phyloP scores from a whole-genome alignment of 2,113 vertebrate species.

The Isurus oxyrinchus region DNA sequence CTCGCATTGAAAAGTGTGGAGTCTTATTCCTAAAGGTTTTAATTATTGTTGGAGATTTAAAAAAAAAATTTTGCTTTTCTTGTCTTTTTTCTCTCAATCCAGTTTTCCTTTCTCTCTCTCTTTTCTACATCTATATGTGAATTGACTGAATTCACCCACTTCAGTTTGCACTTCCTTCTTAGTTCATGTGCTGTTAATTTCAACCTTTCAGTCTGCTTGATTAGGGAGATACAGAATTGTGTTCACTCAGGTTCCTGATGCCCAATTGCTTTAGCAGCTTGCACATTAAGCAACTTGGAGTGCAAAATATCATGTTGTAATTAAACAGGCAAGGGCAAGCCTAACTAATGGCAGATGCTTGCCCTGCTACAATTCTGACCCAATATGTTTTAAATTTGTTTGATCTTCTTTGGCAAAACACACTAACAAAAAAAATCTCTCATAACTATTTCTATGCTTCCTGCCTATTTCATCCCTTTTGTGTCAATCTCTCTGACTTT shows the following conservation, averaged over 20 bases:
- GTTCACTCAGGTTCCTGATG: not conserved
- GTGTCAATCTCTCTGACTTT: not conserved
- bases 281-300: not conserved
- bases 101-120: not conserved
- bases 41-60: not conserved
- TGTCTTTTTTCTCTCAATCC: not conserved
- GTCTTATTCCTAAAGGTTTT: not conserved
- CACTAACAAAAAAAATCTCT: not conserved
- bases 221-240: not conserved
- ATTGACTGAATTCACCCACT: not conserved
- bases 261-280: not conserved
- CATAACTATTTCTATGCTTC: not conserved
- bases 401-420: too few relatives aligned
- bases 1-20: not conserved
- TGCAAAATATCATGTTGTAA: not conserved
- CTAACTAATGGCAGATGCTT: too few relatives aligned
- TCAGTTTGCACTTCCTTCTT: not conserved
- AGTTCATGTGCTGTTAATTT: not conserved
- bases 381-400: too few relatives aligned
- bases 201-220: not conserved
- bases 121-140: not conserved
- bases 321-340: too few relatives aligned
- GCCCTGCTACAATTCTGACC: too few relatives aligned
- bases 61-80: not conserved
- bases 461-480: not conserved